These are phyloP conservation scores for Telmatochromis sp. DNA, from an alignment of 2,113 vertebrate species.

Conservation along the genomic window DNA sequence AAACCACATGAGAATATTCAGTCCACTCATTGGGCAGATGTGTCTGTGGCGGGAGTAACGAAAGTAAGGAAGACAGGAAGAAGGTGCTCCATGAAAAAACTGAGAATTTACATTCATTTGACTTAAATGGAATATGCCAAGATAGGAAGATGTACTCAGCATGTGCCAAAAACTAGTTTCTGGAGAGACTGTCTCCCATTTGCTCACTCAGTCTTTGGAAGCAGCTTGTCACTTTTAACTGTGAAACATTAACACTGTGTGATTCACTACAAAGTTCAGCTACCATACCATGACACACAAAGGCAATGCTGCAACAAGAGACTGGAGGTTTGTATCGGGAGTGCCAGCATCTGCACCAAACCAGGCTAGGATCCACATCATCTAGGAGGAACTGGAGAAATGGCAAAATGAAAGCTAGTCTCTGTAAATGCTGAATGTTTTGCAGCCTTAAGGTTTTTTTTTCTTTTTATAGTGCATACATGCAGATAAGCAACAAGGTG, in stretches of 20 bases:
- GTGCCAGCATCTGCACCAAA: background rate
- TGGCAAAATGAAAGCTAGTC: background rate
- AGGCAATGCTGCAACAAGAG: background rate
- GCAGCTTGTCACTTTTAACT: background rate
- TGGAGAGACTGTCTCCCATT: background rate
- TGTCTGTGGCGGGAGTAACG: accelerated
- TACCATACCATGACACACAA: background rate
- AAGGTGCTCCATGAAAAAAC: background rate
- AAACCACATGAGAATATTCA: background rate
- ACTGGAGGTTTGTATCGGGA: background rate
- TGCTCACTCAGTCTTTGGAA: background rate
- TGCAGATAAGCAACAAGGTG: background rate
- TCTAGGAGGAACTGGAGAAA: background rate
- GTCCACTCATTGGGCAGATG: background rate
- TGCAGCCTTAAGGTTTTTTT: background rate
- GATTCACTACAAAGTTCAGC: background rate
- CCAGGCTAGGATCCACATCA: background rate
- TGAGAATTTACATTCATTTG: background rate
- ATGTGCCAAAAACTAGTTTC: background rate
- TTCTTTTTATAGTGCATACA: background rate
- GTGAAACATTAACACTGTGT: background rate
- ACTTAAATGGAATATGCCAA: background rate
- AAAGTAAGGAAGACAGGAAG: background rate
- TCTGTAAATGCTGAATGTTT: background rate
- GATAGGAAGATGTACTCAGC: background rate